These are phyloP conservation scores for Metacarcinus magister DNA, from an alignment of 2,888 invertebrate species.

Conservation along the genomic window DNA sequence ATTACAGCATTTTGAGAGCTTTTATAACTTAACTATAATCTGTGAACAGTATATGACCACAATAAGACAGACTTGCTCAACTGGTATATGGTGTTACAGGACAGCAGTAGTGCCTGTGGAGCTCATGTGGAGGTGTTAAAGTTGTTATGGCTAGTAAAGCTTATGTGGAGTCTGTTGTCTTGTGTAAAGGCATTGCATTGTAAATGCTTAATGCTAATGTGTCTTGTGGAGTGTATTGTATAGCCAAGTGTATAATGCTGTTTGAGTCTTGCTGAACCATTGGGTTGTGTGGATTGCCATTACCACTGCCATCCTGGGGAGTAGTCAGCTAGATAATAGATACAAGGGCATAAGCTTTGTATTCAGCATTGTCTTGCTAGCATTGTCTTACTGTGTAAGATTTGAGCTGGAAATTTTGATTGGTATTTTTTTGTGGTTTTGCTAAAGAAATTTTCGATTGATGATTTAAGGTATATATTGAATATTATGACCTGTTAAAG, in stretches of 20 bases:
- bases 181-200: not conserved
- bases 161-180: not conserved
- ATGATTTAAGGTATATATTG: conserved; percentile 5
- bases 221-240: not conserved
- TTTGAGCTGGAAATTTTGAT: not conserved
- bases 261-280: not conserved
- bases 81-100: not conserved
- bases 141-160: not conserved
- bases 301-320: not conserved
- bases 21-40: not conserved
- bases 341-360: not conserved
- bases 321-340: not conserved
- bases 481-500: conserved; percentile 37
- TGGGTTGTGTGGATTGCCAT: not conserved
- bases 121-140: not conserved
- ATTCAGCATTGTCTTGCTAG: not conserved
- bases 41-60: not conserved
- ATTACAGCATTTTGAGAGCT: not conserved
- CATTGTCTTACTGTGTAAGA: conserved; percentile 52
- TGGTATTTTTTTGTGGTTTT: not conserved
- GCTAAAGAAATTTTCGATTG: conserved; percentile 11
- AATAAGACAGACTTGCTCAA: conserved; percentile 17
- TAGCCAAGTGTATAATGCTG: not conserved
- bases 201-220: not conserved
- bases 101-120: conserved; percentile 28